Evolutionary conservation across 37 sponge, comb jelly and placozoan genomes (phyloP).

Genomic region (Agelas oroides): DNA sequence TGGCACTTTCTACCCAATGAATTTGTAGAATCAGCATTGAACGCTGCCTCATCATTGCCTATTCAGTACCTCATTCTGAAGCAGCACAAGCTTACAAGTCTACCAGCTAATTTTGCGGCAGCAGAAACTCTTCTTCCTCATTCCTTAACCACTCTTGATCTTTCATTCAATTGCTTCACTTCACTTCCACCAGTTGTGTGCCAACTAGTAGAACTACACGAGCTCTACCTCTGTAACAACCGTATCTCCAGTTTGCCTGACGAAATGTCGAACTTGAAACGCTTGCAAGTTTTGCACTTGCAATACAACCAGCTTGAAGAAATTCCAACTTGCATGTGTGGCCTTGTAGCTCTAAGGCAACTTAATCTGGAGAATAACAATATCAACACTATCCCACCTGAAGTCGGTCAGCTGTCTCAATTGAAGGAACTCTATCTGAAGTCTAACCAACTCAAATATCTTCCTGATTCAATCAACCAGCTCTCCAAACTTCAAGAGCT

Average conservation of each 20-base stretch:
- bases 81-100: slow-evolving; percentile 9
- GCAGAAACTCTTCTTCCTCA: background rate
- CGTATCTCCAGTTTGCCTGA: slow-evolving; percentile 30
- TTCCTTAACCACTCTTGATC: slow-evolving; percentile 36
- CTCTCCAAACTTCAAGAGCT: slow-evolving; percentile 39
- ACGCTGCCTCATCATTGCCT: slow-evolving; percentile 19
- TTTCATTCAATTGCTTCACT: slow-evolving; percentile 45
- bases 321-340: slow-evolving; percentile 32
- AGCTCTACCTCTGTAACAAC: slow-evolving; percentile 40
- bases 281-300: slow-evolving; percentile 17
- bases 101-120: slow-evolving; percentile 39
- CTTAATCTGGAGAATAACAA: slow-evolving; percentile 53
- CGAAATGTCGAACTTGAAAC: background rate
- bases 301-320: slow-evolving; percentile 35
- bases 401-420: slow-evolving; percentile 29
- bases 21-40: slow-evolving; percentile 45
- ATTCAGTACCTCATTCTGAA: slow-evolving; percentile 51
- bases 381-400: slow-evolving; percentile 37
- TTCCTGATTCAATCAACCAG: slow-evolving; percentile 26
- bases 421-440: slow-evolving; percentile 37
- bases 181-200: slow-evolving; percentile 43
- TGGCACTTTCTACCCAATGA: slow-evolving; percentile 49
- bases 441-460: slow-evolving; percentile 9
- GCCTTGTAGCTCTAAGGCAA: background rate
- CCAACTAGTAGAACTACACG: slow-evolving; percentile 15